Evolutionary conservation across 2,797 vertebrate species (phyloP).

Genomic region (Zalophus californianus): DNA sequence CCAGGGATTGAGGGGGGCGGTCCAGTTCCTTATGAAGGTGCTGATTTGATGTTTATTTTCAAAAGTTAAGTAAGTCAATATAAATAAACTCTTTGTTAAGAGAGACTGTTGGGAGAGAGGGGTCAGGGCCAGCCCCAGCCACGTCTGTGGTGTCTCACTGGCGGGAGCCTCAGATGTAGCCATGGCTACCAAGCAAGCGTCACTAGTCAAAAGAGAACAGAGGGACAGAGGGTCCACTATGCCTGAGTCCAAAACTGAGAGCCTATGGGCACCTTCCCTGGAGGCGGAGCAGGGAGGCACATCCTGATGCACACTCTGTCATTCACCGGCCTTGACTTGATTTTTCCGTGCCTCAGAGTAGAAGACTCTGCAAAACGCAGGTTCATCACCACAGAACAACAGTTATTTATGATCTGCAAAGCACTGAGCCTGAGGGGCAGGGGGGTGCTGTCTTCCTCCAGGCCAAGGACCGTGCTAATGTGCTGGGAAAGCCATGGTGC

Average conservation of each 20-base stretch:
- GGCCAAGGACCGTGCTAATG: background rate
- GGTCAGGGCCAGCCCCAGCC: background rate
- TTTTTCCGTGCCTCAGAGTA: background rate
- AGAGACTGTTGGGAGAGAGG: background rate
- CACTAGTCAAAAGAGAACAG: background rate
- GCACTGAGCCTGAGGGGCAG: background rate
- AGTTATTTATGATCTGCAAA: background rate
- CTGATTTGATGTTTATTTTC: slow-evolving; percentile 15
- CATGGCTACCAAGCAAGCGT: background rate
- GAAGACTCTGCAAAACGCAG: background rate
- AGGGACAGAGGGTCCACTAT: background rate
- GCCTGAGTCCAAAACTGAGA: background rate
- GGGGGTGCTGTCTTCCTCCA: background rate
- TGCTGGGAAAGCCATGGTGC: background rate
- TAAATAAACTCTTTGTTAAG: background rate
- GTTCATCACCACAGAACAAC: background rate
- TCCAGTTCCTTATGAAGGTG: background rate
- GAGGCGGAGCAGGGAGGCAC: fast-evolving
- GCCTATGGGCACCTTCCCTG: fast-evolving
- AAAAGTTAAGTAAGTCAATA: background rate
- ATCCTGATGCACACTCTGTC: background rate
- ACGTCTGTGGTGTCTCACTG: background rate
- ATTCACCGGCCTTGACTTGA: background rate
- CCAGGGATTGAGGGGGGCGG: background rate
- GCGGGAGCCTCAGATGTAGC: fast-evolving